phyloP scores from a whole-genome alignment of 2,888 invertebrate genomes.

The Andricus curvator region DNA sequence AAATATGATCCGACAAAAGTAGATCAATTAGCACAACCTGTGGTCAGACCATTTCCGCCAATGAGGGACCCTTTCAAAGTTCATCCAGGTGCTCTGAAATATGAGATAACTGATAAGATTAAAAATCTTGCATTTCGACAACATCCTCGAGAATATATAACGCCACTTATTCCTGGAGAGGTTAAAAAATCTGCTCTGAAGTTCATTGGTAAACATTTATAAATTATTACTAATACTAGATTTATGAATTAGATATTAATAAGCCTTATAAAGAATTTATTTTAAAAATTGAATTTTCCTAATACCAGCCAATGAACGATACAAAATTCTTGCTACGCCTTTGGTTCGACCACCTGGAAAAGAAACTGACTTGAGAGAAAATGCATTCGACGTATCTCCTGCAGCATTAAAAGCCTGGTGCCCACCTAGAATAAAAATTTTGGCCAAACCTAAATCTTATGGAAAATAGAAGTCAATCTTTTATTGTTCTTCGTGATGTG shows the following conservation, averaged over 20 bases:
- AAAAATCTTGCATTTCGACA: constrained; percentile 53
- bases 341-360: constrained; percentile 64
- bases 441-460: constrained; percentile 66
- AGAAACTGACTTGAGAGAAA: constrained; percentile 67
- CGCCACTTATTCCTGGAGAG: constrained; percentile 56
- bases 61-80: constrained; percentile 61
- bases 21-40: constrained; percentile 58
- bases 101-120: constrained; percentile 58
- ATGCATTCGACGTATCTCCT: constrained; percentile 70
- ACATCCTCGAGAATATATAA: constrained; percentile 16
- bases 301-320: constrained; percentile 59
- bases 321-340: constrained; percentile 61
- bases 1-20: constrained; percentile 53
- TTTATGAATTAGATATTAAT: background rate
- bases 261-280: background rate
- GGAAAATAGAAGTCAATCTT: constrained; percentile 31
- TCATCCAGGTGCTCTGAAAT: constrained; percentile 60
- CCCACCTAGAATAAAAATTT: constrained; percentile 60
- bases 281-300: background rate
- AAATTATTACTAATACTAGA: background rate
- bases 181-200: constrained; percentile 61
- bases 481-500: background rate
- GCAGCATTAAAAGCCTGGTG: constrained; percentile 68
- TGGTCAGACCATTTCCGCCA: constrained; percentile 44
- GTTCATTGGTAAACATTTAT: constrained; percentile 50